Percentiles rank a stretch among this genome's conserved stretches.
These are phyloP conservation scores for Pipistrellus kuhlii DNA, from an alignment of 2,797 vertebrate species.

Conservation along the genomic window DNA sequence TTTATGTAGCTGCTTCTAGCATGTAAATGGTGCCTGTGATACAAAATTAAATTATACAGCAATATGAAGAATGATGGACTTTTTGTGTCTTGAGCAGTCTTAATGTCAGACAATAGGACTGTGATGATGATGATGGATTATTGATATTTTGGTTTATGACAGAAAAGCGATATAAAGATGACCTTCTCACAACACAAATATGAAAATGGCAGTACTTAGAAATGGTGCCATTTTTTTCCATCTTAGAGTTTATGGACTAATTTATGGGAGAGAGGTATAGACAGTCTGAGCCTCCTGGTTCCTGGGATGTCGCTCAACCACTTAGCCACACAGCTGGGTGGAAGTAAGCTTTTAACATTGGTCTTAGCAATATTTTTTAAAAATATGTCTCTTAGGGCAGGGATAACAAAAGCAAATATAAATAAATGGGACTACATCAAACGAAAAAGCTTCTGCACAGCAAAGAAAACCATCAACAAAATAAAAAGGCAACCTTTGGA, in stretches of 20 bases:
- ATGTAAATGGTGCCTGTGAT: slow-evolving; percentile 2
- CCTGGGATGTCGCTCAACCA: no score
- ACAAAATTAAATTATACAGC: slow-evolving; percentile 39
- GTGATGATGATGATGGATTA: background rate
- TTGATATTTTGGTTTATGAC: background rate
- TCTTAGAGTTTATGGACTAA: background rate
- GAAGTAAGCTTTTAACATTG: no score
- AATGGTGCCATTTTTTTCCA: background rate
- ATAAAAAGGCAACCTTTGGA: no score
- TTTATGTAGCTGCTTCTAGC: slow-evolving; percentile 57
- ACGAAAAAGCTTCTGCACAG: no score
- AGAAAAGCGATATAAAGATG: background rate
- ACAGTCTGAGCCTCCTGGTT: background rate
- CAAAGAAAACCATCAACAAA: no score
- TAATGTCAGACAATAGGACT: background rate
- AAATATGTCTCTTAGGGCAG: no score
- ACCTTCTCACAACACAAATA: background rate
- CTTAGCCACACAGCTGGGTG: no score
- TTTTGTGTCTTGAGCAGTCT: background rate
- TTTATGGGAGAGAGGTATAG: background rate
- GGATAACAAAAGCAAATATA: no score
- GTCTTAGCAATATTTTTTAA: no score
- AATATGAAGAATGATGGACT: background rate
- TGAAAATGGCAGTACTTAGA: background rate
- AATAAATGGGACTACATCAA: no score